Conservation (phyloP, 2,888 invertebrate genomes). For the Clistopyga incitator region DNA sequence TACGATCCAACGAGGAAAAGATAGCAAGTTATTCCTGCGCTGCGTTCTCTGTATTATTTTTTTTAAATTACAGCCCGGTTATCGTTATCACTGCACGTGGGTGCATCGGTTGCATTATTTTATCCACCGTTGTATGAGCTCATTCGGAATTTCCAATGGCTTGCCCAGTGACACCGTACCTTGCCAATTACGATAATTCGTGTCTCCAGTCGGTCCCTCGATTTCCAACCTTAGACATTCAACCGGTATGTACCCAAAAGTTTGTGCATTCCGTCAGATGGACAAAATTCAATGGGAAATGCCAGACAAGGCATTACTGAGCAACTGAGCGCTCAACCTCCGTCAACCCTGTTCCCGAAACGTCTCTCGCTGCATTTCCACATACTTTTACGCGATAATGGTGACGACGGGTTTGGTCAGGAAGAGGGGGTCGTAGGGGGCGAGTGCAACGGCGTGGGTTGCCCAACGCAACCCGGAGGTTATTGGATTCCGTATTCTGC, state of each 20-base stretch:
- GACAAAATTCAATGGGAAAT: not conserved
- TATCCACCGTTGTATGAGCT: not conserved
- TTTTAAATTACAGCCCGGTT: not conserved
- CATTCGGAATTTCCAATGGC: not conserved
- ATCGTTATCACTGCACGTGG: constrained; percentile 15
- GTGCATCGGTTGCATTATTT: not conserved
- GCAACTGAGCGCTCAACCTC: not conserved
- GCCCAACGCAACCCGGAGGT: constrained; percentile 44
- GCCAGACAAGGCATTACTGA: not conserved
- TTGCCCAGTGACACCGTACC: no score
- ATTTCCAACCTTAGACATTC: no score
- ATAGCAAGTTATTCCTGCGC: not conserved
- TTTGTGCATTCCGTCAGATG: no score
- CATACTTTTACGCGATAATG: constrained; percentile 63
- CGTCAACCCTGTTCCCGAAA: not conserved
- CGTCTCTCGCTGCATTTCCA: constrained; percentile 26
- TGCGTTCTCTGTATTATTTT: not conserved
- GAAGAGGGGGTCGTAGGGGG: constrained; percentile 9
- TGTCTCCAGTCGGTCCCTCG: no score
- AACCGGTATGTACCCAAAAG: no score
- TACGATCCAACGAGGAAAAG: constrained; percentile 4
- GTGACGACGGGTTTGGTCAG: constrained; percentile 19
- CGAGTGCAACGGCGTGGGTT: constrained; percentile 8
- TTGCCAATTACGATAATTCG: no score
- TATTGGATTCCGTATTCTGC: constrained; percentile 70